Percentiles rank a stretch among this genome's conserved stretches.
These are phyloP conservation scores for Sebastes nivosus DNA, from an alignment of 2,797 vertebrate genomes.

Conservation along the genomic window DNA sequence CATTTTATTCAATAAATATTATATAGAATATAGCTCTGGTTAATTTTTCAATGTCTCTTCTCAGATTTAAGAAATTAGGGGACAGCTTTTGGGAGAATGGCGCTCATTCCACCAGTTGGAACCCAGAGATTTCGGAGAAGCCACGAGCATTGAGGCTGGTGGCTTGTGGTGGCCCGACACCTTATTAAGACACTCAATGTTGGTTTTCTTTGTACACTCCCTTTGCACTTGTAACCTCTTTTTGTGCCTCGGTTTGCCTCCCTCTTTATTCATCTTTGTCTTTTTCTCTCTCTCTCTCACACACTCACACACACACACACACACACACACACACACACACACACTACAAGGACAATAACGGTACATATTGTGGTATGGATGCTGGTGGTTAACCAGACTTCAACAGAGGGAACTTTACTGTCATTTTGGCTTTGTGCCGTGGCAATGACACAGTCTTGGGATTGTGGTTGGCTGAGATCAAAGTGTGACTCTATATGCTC, in stretches of 20 bases:
- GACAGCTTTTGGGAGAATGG: background rate
- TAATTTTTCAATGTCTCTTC: background rate
- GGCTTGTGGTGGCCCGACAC: background rate
- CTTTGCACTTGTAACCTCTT: constrained; percentile 11
- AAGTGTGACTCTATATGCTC: background rate
- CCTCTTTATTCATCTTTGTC: background rate
- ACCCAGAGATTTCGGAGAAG: background rate
- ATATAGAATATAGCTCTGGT: background rate
- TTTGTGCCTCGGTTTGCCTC: background rate
- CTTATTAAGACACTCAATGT: background rate
- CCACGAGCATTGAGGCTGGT: background rate
- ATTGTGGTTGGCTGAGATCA: constrained; percentile 18
- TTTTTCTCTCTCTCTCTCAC: background rate
- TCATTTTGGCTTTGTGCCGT: constrained; percentile 40
- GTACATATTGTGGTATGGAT: constrained; percentile 29
- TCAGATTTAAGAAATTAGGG: background rate
- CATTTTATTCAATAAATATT: background rate
- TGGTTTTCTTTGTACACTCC: constrained; percentile 4
- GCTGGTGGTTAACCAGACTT: constrained; percentile 51
- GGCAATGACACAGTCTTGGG: constrained; percentile 23
- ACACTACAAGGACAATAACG: constrained; percentile 1
- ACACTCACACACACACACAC: background rate
- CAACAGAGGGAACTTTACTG: constrained; percentile 23
- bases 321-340: background rate
- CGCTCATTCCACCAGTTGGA: background rate